A percentile compares a stretch with the other conserved stretches of the same genome.
phyloP scores from a whole-genome alignment of 2,113 vertebrate species.

The Sylvicapra grimmia region DNA sequence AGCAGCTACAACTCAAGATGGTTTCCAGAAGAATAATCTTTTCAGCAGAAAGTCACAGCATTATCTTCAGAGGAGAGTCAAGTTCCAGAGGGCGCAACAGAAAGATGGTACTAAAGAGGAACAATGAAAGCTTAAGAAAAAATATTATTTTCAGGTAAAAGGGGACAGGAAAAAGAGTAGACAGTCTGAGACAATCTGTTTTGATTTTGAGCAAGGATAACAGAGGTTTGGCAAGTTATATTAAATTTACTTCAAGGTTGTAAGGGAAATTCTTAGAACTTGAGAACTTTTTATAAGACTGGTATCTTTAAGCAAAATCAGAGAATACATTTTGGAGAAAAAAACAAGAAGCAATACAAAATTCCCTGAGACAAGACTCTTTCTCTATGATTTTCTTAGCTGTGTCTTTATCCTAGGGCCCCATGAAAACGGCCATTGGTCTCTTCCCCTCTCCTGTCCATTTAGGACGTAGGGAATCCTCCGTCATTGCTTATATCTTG shows the following conservation, averaged over 20 bases:
- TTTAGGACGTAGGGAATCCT: neutral
- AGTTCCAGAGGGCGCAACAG: neutral
- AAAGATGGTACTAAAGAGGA: neutral
- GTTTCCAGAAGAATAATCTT: neutral
- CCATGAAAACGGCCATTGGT: neutral
- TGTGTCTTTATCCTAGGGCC: neutral
- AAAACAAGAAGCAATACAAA: neutral
- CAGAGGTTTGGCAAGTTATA: neutral
- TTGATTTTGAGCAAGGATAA: neutral
- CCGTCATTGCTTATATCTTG: neutral
- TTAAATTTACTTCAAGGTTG: neutral
- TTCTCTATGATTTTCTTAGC: neutral
- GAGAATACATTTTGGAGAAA: neutral
- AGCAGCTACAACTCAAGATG: neutral
- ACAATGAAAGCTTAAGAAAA: neutral
- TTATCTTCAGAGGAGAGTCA: neutral
- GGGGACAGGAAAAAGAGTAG: neutral
- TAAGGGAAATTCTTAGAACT: neutral
- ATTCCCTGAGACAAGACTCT: neutral
- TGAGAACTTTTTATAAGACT: neutral
- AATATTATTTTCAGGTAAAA: neutral
- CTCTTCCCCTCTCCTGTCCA: neutral
- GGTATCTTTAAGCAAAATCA: neutral
- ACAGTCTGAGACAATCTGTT: neutral
- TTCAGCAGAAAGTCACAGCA: neutral